phyloP scores from a whole-genome alignment of 2,888 invertebrate genomes.

The Pseudoips prasinana region DNA sequence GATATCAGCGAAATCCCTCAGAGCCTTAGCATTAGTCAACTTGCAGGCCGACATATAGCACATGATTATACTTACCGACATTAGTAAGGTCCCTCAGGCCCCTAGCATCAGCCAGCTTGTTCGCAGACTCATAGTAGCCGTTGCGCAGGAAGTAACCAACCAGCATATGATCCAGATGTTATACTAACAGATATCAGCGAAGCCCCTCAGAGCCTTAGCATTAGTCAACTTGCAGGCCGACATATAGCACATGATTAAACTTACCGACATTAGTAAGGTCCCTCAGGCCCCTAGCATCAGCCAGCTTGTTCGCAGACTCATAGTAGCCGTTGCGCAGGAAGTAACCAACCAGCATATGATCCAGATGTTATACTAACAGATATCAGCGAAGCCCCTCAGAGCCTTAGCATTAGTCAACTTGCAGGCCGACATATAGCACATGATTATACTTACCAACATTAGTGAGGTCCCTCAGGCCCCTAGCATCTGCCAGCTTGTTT shows the following conservation, averaged over 20 bases:
- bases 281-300: conserved; percentile 89
- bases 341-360: conserved; percentile 98
- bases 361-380: too few relatives aligned
- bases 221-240: too few relatives aligned
- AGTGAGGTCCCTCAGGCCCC: conserved; percentile 92
- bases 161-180: conserved; percentile 96
- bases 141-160: conserved; percentile 97
- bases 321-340: conserved; percentile 97
- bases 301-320: conserved; percentile 94
- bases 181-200: too few relatives aligned
- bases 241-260: too few relatives aligned
- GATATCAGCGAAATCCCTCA: too few relatives aligned
- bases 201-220: too few relatives aligned
- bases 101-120: conserved; percentile 91
- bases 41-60: too few relatives aligned
- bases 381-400: too few relatives aligned
- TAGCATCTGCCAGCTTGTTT: conserved; percentile 90
- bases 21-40: too few relatives aligned
- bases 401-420: too few relatives aligned
- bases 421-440: too few relatives aligned
- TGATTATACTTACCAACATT: conserved; percentile 94
- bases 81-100: conserved; percentile 95
- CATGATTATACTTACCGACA: conserved; percentile 89
- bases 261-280: conserved; percentile 95
- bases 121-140: conserved; percentile 97